phyloP scores from a whole-genome alignment of 2,113 vertebrate species.

The Microcebus lehilahytsara region DNA sequence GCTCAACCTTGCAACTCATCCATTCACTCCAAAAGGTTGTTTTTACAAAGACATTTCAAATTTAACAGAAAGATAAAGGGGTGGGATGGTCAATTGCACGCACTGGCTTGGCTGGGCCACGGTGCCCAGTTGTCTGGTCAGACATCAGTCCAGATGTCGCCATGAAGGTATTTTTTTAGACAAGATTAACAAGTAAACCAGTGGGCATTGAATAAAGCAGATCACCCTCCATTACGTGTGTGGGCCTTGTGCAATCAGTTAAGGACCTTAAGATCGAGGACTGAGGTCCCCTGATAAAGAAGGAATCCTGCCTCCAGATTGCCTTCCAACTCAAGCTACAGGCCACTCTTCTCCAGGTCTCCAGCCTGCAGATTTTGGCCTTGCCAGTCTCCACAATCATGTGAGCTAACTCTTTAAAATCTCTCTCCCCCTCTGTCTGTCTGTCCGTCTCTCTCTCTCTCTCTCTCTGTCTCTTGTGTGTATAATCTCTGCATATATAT shows the following conservation, averaged over 20 bases:
- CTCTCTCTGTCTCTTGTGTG: not conserved
- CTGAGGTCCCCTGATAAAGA: not conserved
- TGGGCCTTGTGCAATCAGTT: not conserved
- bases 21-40: not conserved
- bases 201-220: not conserved
- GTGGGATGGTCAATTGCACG: not conserved
- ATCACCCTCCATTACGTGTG: too few species aligned
- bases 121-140: not conserved
- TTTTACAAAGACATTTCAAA: not conserved
- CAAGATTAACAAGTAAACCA: too few species aligned
- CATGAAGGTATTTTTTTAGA: too few species aligned
- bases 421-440: too few species aligned
- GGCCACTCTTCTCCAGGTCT: not conserved
- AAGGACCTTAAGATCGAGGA: not conserved
- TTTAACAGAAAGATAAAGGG: not conserved
- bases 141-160: too few species aligned
- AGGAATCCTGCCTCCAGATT: not conserved
- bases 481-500: not conserved
- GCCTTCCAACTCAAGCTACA: not conserved
- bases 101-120: not conserved
- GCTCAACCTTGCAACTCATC: not conserved
- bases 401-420: not conserved
- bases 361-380: not conserved
- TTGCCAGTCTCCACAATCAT: not conserved
- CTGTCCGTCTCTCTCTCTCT: not conserved